Evolutionary conservation across 2,113 vertebrate species (phyloP), one percentile per base, ranked within the genome.

Genomic region (Leptobrachium leishanense): DNA sequence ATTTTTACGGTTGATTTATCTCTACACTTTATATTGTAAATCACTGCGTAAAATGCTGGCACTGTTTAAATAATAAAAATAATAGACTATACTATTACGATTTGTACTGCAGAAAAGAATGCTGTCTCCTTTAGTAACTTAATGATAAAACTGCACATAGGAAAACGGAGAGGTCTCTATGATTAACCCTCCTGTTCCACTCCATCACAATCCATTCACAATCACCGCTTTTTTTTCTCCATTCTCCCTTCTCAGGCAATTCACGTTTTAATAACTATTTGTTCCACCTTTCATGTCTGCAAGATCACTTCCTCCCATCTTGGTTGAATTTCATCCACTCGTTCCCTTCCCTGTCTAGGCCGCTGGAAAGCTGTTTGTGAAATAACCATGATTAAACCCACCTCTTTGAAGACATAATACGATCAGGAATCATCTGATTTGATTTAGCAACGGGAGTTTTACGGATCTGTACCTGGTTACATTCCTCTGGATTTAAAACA

Each of bases 341-440:
- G 11, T 76, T 76, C 55, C 64, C 31, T 5, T 46, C 43, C 64
- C 74, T 76, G 46, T 68, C 44, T 15, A 9, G 15, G 74, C 65
- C 68, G 12, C 74, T 76, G n/a, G 39, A 67, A 55, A 55, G 46
- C 65, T 9, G 44, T 55, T 68, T 42, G 39, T 68, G 50, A 68
- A 76, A 68, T 76, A 76, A 76, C 44, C 64, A 57, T 76, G 64
- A 43, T 68, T 40, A 76, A 54, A 64, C 74, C 55, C 64, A 76
- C 74, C 74, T 64, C 72, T 74, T 76, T 76, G 74, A 76, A 76
- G 74, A 43, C 64, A 43, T 54, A 76, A 76, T 68, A 53, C 67
- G 13, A 76, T 76, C 74, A 76, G 13, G 74, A 43, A 53, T 68
- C 74, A 68, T 76, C 74, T 68, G 74, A 68, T 76, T 76, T 76